Base-by-base conservation (phyloP, 2,888 invertebrate species). In the Drosophila yooni region DNA sequence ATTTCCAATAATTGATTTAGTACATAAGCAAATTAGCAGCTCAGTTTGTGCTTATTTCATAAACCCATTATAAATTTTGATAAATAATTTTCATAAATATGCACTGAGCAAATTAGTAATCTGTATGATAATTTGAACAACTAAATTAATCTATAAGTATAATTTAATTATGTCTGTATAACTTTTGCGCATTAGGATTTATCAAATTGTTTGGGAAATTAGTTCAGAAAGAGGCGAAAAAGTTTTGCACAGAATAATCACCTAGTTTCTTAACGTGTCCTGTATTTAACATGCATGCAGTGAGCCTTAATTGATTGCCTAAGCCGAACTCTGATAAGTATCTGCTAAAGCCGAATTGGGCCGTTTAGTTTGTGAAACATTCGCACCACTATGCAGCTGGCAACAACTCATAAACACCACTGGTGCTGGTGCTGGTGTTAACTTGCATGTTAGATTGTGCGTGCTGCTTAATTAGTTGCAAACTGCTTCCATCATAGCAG, bases 391-490 rank as follows among this genome's bases (percentile, higher is more conserved):
- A 63, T 78, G 81, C 76, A 65, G 25, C 38, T 38, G 27, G 27
- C 29, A 21, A 21, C n/a, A 38, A 66, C 46, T n/a, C 18, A 53
- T 36, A 53, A n/a, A 4, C 18, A n/a, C 29, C 21, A 31, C 48
- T 61, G 40, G 40, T 46, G 33, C 29, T 70, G 64, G 52, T 31
- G 68, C 60, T 64, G 79, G 88, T 88, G 86, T 85, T 89, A 87
- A 85, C 76, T 87, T 90, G 87, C 90, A 89, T 87, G 86, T 83
- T 87, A 88, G 83, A 90, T 87, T 89, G 90, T 90, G 87, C 87
- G 90, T 87, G 87, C 82, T 82, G 82, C 90, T 90, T 87, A 87
- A 87, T 87, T 89, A 87, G 87, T 87, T 87, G 87, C 86, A 90
- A 87, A 90, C 87, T 90, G 90, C 90, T 87, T 88, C 76, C 89